Conservation (phyloP, 2,113 vertebrate genomes). For the Micronycteris hirsuta region DNA sequence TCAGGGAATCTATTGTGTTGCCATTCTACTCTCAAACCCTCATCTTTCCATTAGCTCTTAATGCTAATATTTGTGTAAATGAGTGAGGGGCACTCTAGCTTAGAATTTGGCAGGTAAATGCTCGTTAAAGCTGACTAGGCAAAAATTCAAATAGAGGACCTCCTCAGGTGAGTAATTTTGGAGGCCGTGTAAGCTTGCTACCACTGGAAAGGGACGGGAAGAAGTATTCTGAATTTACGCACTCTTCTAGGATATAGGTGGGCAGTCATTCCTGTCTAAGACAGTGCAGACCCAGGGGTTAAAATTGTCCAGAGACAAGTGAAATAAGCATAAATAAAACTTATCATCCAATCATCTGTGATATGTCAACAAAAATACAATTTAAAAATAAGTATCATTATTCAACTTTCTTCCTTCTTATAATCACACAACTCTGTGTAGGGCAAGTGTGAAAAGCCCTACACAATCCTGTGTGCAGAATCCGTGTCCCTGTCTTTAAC, state of each 20-base stretch:
- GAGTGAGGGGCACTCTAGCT: background rate
- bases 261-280: background rate
- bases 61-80: background rate
- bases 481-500: fast-evolving
- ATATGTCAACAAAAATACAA: background rate
- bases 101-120: background rate
- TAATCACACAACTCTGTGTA: background rate
- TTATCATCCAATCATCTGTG: background rate
- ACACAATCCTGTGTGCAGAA: fast-evolving
- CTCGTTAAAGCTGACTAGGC: background rate
- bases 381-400: background rate
- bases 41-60: background rate
- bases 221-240: background rate
- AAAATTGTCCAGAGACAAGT: background rate
- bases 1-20: background rate
- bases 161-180: background rate
- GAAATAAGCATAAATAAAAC: background rate
- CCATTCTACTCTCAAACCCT: background rate
- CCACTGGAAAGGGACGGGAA: background rate
- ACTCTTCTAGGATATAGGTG: background rate
- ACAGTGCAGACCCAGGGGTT: background rate
- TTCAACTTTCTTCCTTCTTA: background rate
- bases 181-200: background rate
- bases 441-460: background rate
- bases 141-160: background rate